Conservation (phyloP, 2,888 invertebrate genomes). For the Stegophylla sp. region DNA sequence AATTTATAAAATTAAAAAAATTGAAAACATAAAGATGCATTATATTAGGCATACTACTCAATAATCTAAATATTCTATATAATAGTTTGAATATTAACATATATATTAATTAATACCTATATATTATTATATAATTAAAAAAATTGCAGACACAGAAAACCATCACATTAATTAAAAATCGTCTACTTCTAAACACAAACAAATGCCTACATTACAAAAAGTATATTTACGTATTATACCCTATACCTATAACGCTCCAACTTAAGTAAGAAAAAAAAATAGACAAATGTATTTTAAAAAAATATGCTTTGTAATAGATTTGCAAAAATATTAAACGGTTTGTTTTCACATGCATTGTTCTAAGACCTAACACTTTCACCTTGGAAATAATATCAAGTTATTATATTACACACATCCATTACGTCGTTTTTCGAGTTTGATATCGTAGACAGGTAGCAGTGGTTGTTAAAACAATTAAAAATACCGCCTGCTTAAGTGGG, state of each 20-base stretch:
- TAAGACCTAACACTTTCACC: constrained; percentile 38
- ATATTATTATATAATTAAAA: too few species aligned
- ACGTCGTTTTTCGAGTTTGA: constrained; percentile 28
- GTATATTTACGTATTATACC: not conserved
- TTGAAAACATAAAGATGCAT: too few species aligned
- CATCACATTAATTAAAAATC: too few species aligned
- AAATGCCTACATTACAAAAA: not conserved
- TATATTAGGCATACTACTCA: too few species aligned
- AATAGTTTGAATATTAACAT: too few species aligned
- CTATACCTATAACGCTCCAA: not conserved
- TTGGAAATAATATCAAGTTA: constrained; percentile 33
- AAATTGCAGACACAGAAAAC: too few species aligned
- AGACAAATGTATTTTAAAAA: not conserved
- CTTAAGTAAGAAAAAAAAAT: not conserved
- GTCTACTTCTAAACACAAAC: not conserved
- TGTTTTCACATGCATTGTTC: constrained; percentile 37
- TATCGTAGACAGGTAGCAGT: not conserved
- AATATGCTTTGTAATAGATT: not conserved
- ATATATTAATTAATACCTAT: too few species aligned
- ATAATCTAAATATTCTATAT: too few species aligned
- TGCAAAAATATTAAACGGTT: not conserved
- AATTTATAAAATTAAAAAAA: too few species aligned
- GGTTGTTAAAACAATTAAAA: constrained; percentile 1
- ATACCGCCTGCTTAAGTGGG: too few species aligned
- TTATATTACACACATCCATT: not conserved